Percentiles rank a stretch among this genome's conserved stretches.
Conservation (phyloP, 1,140 invertebrate genomes). For the Lordiphosa mommai region DNA sequence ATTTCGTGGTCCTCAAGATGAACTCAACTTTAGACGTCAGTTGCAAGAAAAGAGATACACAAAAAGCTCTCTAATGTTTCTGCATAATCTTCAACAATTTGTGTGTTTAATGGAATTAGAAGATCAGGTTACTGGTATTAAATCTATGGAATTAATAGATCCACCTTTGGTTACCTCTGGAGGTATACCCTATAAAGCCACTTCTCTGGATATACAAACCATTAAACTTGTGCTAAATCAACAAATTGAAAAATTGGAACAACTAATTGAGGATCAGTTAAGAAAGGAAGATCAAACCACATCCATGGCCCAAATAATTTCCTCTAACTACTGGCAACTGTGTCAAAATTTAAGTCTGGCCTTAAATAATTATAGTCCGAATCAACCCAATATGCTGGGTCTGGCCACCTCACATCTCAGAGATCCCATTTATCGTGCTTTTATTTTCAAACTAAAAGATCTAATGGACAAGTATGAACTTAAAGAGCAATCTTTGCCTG, state of each 20-base stretch:
- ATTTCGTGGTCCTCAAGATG: constrained; percentile 19
- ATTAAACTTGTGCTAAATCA: constrained; percentile 20
- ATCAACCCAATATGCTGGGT: constrained; percentile 33
- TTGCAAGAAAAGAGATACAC: neutral
- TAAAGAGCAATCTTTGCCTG: neutral
- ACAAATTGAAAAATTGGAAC: constrained; percentile 12
- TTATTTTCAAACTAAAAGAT: constrained; percentile 23
- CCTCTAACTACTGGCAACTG: constrained; percentile 21
- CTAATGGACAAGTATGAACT: constrained; percentile 12
- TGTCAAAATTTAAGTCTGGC: constrained; percentile 24
- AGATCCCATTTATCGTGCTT: constrained; percentile 49
- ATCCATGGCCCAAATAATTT: neutral
- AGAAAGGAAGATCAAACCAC: neutral
- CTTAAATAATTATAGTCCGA: constrained; percentile 22
- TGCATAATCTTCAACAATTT: constrained; percentile 31
- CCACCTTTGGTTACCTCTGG: constrained; percentile 45
- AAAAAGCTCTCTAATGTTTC: neutral
- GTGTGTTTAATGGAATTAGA: constrained; percentile 27
- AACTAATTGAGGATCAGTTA: constrained; percentile 19
- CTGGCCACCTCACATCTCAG: constrained; percentile 43
- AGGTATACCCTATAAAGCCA: constrained; percentile 36
- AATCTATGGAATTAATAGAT: constrained; percentile 14
- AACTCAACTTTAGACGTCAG: constrained; percentile 5
- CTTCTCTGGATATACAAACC: constrained; percentile 5
- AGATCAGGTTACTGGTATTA: constrained; percentile 6